These are phyloP conservation scores for Otus sunia DNA, from an alignment of 2,113 vertebrate species.

Conservation along the genomic window DNA sequence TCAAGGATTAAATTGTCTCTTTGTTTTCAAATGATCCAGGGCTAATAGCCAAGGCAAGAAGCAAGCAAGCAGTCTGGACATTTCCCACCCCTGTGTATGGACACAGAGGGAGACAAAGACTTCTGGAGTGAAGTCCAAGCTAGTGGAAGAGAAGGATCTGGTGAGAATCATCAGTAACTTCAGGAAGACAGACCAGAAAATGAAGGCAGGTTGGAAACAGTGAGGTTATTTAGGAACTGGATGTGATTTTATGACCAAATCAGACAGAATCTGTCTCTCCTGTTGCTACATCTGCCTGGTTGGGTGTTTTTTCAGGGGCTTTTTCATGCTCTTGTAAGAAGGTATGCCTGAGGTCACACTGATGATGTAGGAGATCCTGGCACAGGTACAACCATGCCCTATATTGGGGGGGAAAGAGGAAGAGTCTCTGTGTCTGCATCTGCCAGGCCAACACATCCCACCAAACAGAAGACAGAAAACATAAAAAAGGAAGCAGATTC, in stretches of 20 bases:
- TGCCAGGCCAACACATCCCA: neutral
- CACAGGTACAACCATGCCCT: neutral
- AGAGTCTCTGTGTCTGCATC: neutral
- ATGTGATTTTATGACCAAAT: neutral
- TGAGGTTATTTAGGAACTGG: neutral
- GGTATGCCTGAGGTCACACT: neutral
- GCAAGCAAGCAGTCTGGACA: neutral
- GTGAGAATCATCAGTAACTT: neutral
- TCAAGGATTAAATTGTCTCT: neutral
- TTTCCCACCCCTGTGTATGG: neutral
- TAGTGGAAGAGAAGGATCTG: neutral
- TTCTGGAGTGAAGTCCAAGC: neutral
- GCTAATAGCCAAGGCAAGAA: neutral
- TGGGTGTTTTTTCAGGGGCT: neutral
- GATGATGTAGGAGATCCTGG: neutral
- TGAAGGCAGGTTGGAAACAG: neutral
- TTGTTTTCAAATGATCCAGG: neutral
- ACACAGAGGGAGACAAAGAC: neutral
- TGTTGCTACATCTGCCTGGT: neutral
- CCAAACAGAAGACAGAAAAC: neutral
- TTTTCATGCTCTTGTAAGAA: neutral
- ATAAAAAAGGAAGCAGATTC: neutral
- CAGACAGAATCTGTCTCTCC: neutral
- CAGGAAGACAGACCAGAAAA: neutral
- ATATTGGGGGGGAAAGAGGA: accelerated